phyloP scores from a whole-genome alignment of 2,888 invertebrate genomes.

The Andrena bucephala region DNA sequence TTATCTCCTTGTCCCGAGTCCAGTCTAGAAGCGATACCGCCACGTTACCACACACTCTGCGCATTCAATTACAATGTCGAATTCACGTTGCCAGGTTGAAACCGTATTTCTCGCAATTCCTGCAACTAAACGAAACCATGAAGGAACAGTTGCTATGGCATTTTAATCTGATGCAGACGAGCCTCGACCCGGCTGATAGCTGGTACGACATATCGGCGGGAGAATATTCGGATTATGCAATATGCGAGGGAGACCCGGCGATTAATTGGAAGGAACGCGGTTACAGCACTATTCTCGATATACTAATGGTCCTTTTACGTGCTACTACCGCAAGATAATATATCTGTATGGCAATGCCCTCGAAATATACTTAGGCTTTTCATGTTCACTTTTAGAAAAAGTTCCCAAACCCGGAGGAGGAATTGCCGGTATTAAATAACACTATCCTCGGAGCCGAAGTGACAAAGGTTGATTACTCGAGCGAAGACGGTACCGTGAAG shows the following conservation, averaged over 20 bases:
- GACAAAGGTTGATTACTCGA: slow-evolving; percentile 72
- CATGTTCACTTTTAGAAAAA: slow-evolving; percentile 72
- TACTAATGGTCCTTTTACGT: slow-evolving; percentile 75
- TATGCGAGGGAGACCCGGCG: slow-evolving; percentile 61
- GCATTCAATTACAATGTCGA: neutral
- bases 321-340: neutral
- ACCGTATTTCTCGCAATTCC: slow-evolving; percentile 51
- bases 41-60: neutral
- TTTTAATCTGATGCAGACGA: slow-evolving; percentile 44
- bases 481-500: slow-evolving; percentile 56
- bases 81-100: slow-evolving; percentile 50
- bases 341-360: neutral
- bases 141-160: slow-evolving; percentile 54
- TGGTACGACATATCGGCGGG: slow-evolving; percentile 66
- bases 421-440: slow-evolving; percentile 77
- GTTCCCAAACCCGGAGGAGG: slow-evolving; percentile 75
- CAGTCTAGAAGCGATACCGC: neutral
- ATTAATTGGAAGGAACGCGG: slow-evolving; percentile 78
- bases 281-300: slow-evolving; percentile 77
- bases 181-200: slow-evolving; percentile 62
- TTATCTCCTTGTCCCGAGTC: neutral
- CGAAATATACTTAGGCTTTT: too few relatives aligned
- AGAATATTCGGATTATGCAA: slow-evolving; percentile 16
- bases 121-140: slow-evolving; percentile 56
- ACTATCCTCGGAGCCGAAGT: slow-evolving; percentile 77